These are phyloP conservation scores for Neolamprologus fasciatus DNA, from an alignment of 2,113 vertebrate species.

Conservation along the genomic window DNA sequence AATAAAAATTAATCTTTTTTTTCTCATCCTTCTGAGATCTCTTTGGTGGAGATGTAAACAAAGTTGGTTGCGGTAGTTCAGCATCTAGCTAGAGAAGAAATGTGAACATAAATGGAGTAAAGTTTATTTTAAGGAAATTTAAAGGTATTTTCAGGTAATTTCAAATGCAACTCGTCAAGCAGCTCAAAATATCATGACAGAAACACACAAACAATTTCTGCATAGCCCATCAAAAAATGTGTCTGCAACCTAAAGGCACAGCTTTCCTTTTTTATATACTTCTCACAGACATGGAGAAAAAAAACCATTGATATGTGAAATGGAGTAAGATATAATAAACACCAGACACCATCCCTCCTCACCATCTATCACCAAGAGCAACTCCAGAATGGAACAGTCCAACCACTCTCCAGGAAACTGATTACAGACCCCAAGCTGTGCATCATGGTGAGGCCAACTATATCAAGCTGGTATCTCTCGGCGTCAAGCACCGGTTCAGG, in stretches of 20 bases:
- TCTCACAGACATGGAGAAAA: not conserved
- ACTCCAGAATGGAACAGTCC: not conserved
- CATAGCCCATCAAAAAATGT: not conserved
- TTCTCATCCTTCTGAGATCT: not conserved
- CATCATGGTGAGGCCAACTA: not conserved
- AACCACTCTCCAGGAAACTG: not conserved
- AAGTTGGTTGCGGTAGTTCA: not conserved
- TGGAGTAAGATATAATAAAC: not conserved
- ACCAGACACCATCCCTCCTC: not conserved
- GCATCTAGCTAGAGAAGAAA: not conserved
- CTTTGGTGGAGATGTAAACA: not conserved
- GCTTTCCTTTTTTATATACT: not conserved
- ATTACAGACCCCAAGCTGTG: not conserved
- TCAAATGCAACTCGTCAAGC: not conserved
- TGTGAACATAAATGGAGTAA: not conserved
- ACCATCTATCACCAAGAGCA: not conserved
- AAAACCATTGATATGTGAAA: not conserved
- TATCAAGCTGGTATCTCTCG: not conserved
- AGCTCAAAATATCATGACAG: not conserved
- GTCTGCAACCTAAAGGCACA: not conserved
- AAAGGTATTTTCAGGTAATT: not conserved
- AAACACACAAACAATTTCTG: not conserved
- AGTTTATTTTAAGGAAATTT: not conserved
- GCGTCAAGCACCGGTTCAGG: not conserved
- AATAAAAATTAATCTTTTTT: not conserved